phyloP scores from a whole-genome alignment of 1,140 invertebrate species.

The Microplitis mediator region DNA sequence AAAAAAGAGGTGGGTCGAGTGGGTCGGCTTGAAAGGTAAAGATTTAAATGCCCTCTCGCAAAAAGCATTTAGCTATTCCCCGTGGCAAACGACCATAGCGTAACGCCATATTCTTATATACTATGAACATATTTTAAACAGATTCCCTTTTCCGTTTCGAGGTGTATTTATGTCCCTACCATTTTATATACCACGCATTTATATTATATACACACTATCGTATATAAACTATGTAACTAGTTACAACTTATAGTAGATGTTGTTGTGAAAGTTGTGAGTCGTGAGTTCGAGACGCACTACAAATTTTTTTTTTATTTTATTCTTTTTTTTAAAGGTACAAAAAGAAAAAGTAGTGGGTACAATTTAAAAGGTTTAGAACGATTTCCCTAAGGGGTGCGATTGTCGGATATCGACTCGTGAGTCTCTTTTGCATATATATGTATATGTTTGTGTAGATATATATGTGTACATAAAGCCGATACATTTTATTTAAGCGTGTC shows the following conservation, averaged over 20 bases:
- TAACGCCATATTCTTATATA: constrained; percentile 38
- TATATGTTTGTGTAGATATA: not conserved
- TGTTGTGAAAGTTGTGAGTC: no score
- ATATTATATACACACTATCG: not conserved
- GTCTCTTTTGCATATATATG: not conserved
- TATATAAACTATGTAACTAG: not conserved
- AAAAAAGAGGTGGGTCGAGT: constrained; percentile 13
- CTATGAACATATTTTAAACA: constrained; percentile 61
- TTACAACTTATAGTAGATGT: no score
- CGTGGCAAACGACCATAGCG: constrained; percentile 62
- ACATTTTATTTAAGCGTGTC: not conserved
- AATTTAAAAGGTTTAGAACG: constrained; percentile 64
- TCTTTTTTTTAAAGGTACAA: no score
- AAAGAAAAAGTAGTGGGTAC: constrained; percentile 11
- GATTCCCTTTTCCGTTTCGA: constrained; percentile 49
- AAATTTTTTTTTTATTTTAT: not conserved
- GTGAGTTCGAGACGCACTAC: not conserved
- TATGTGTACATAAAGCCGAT: not conserved
- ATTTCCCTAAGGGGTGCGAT: constrained; percentile 57
- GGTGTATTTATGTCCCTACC: constrained; percentile 56
- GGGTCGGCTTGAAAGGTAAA: constrained; percentile 51
- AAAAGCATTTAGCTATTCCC: constrained; percentile 65
- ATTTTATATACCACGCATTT: no score
- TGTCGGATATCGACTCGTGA: constrained; percentile 41
- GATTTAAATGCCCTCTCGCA: constrained; percentile 63